Evolutionary conservation across 2,113 vertebrate genomes (phyloP), one percentile per base, ranked within the genome.

Genomic region (Pungitius pungitius): DNA sequence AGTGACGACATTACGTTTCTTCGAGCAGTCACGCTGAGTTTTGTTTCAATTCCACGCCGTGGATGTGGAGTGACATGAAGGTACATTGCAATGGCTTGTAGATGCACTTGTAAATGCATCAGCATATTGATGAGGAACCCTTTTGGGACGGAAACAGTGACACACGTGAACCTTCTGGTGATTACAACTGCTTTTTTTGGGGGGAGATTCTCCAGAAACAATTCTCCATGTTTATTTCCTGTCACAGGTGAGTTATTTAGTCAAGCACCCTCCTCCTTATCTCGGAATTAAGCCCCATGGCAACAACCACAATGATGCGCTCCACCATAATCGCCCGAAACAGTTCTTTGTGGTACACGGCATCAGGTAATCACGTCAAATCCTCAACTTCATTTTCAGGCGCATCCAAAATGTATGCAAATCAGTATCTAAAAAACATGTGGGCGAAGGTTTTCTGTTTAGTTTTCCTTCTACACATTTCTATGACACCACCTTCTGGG

Each of bases 81-180:
- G 75, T 58, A 75, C 60, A 66, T 77, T 49, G 71, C 59, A 20
- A 64, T 76, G 73, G 78, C n/a, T n/a, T n/a, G 27, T 78, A 60
- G 18, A 85, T 71, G 61, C 61, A 70, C 79, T 78, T 59, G 27
- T 40, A 59, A 35, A 39, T 3, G 47, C 43, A 89, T 85, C 84
- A 69, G 51, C 84, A 89, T 88, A 82, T 80, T 85, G 70, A 90
- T 87, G 84, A 76, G 77, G 75, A 81, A 77, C 22, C 69, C 18
- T 55, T 73, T 68, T n/a, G 15, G 58, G 71, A 67, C 24, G 42
- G 45, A 63, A 42, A 68, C 26, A 59, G 27, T 24, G 49, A 57
- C 35, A 47, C 13, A 52, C 52, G 1, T 47, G 33, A 14, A 18
- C 45, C 39, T 22, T 30, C 18, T 51, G 35, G 68, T 76, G 60